These are phyloP conservation scores for Enteromius treurensis DNA, from an alignment of 2,797 vertebrate species.

Conservation along the genomic window DNA sequence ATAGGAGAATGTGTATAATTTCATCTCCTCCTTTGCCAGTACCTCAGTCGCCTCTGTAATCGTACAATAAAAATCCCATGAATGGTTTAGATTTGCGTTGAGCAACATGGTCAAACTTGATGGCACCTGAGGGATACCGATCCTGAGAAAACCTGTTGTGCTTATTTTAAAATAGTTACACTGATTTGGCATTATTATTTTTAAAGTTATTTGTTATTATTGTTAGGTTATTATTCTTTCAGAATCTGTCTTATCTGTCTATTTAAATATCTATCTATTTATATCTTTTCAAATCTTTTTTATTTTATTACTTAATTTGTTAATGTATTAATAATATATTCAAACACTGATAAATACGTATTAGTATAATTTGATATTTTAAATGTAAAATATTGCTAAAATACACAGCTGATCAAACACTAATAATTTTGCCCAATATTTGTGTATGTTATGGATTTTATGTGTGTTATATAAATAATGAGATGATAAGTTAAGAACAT, in stretches of 20 bases:
- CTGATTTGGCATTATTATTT: neutral
- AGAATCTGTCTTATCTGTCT: neutral
- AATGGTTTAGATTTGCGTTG: constrained; percentile 43
- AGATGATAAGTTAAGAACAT: neutral
- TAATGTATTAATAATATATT: neutral
- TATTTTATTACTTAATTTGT: too few relatives aligned
- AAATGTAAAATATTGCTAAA: neutral
- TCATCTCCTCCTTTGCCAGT: constrained; percentile 23
- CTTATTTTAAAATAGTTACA: constrained; percentile 17
- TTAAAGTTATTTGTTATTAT: neutral
- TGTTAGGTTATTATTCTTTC: neutral
- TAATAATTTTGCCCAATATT: neutral
- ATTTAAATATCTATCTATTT: neutral
- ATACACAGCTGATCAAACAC: neutral
- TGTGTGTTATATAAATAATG: neutral
- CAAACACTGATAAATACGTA: neutral
- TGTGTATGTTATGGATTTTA: neutral
- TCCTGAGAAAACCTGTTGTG: constrained; percentile 24
- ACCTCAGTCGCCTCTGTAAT: constrained; percentile 25
- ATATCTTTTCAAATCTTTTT: neutral
- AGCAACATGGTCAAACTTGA: constrained; percentile 24
- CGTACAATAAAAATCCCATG: constrained; percentile 37
- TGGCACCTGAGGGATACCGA: constrained; percentile 24
- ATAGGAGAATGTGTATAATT: constrained; percentile 47
- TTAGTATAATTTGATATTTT: neutral